Conservation (phyloP, 2,113 vertebrate species). For the Centropus bengalensis region DNA sequence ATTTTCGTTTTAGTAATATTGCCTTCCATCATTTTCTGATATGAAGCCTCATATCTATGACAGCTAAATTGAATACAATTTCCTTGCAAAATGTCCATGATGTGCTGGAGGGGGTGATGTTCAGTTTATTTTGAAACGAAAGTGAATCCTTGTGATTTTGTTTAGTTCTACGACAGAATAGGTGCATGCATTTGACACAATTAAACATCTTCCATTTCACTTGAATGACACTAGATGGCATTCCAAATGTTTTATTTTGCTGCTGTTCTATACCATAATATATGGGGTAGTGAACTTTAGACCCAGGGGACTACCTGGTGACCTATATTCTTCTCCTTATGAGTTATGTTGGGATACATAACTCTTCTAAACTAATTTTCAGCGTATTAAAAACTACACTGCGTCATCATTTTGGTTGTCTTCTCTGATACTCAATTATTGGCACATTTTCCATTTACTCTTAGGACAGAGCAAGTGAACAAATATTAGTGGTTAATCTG, state of each 20-base stretch:
- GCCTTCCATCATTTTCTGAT: neutral
- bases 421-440: neutral
- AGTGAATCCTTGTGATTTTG: neutral
- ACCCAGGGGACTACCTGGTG: neutral
- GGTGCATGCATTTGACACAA: neutral
- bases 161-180: neutral
- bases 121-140: neutral
- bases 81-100: neutral
- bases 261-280: neutral
- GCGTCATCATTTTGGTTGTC: neutral
- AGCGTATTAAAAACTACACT: neutral
- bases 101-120: neutral
- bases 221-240: conserved; percentile 42
- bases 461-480: neutral
- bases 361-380: neutral
- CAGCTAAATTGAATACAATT: conserved; percentile 1
- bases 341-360: neutral
- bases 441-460: neutral
- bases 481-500: neutral
- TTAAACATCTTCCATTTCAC: neutral
- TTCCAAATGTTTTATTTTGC: neutral
- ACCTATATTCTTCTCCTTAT: neutral
- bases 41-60: neutral
- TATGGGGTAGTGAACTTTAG: neutral
- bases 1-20: neutral